phyloP scores from a whole-genome alignment of 2,888 invertebrate genomes.

The Pandemis heparana region DNA sequence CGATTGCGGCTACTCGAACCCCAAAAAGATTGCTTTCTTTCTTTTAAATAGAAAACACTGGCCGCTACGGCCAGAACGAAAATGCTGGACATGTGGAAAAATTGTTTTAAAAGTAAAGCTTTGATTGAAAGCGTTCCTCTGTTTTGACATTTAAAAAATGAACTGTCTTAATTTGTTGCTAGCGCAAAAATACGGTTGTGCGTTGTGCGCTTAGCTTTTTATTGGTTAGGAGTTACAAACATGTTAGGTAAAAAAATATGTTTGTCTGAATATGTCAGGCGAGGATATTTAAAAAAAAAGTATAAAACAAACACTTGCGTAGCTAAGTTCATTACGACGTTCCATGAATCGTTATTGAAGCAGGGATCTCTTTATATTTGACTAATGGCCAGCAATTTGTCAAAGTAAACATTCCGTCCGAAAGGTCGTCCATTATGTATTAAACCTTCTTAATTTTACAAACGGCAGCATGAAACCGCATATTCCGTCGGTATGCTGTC shows the following conservation, averaged over 20 bases:
- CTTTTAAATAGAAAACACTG: constrained; percentile 29
- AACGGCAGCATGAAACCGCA: constrained; percentile 53
- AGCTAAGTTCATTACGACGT: constrained; percentile 15
- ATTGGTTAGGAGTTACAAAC: too few species aligned
- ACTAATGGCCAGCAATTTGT: constrained; percentile 41
- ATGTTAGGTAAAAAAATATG: too few species aligned
- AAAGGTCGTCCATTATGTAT: constrained; percentile 53
- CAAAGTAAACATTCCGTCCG: constrained; percentile 35
- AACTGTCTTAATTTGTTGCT: neutral
- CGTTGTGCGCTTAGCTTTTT: neutral
- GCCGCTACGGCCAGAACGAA: neutral
- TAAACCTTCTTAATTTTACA: constrained; percentile 58
- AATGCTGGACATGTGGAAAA: constrained; percentile 12
- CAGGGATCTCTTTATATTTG: constrained; percentile 38
- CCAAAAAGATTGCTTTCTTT: constrained; percentile 29
- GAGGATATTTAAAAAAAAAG: neutral
- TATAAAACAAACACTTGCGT: neutral
- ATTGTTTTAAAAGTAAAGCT: neutral
- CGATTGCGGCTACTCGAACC: constrained; percentile 29
- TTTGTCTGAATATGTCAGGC: too few species aligned
- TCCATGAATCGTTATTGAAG: constrained; percentile 20
- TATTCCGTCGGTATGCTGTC: constrained; percentile 52
- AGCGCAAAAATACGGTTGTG: neutral
- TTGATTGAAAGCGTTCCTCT: neutral
- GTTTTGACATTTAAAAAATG: neutral